Base-by-base conservation (phyloP, 2,113 vertebrate species). In the Capricornis sumatraensis region DNA sequence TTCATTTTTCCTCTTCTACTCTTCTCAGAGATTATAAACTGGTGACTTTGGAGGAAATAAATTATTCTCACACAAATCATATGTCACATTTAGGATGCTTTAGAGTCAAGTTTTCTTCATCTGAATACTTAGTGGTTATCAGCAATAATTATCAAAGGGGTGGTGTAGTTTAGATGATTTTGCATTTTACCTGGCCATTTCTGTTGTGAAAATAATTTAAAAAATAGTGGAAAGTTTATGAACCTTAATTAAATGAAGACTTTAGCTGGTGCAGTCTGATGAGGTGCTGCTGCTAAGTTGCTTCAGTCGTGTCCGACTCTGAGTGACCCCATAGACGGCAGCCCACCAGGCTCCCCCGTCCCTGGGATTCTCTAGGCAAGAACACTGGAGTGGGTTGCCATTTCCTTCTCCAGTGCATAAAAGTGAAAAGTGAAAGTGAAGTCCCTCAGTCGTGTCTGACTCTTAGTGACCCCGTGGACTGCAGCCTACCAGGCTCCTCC, bases 171-270 rank as follows among this genome's bases (percentile, higher is more conserved):
- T 94, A 76, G 57, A 55, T 92, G 79, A 64, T 90, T 96, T 96
- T 96, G 23, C 79, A 52, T 89, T 92, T 95, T 45, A 43, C n/a
- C 4, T 85, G 58, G 25, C 36, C 71, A 87, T 91, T 98, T 96
- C 55, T 95, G 7, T 78, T 89, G 50, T 55, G 11, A 74, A 93
- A 87, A 13, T 94, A 64, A 58, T 92, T 94, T n/a, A 10, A 94
- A 81, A 78, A 87, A 79, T 78, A 88, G 67, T 58, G 74, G 71
- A 84, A 94, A 79, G 33, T 92, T 96, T 89, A 36, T 87, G 84
- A 92, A 14, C 23, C 43, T 95, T 96, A 92, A 91, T 74, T 92
- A 89, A 96, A 64, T 78, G 55, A 89, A 87, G 25, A 71, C 71
- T 95, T 95, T 9, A 87, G 36, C 74, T 94, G 71, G 33, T 60